A percentile compares a stretch with the other conserved stretches of the same genome.
These are phyloP conservation scores for Cosmopolites sordidus DNA, from an alignment of 2,888 invertebrate species.

Conservation along the genomic window DNA sequence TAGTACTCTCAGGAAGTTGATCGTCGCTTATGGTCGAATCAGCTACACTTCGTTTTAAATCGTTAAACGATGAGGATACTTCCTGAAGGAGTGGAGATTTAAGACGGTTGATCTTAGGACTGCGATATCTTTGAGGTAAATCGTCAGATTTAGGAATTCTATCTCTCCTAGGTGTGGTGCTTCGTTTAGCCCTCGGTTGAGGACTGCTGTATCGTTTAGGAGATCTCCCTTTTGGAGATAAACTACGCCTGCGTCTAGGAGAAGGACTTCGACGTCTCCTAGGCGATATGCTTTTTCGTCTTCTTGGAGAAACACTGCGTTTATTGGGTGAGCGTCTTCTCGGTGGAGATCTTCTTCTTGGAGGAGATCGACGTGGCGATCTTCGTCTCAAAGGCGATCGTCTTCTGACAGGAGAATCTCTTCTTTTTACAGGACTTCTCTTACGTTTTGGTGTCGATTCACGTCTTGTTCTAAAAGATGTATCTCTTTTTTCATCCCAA, in stretches of 20 bases:
- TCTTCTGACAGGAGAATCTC: conserved; percentile 1
- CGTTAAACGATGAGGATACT: conserved; percentile 43
- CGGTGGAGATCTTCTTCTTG: conserved; percentile 18
- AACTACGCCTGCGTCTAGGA: conserved; percentile 16
- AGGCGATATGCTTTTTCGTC: conserved; percentile 17
- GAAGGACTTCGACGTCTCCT: conserved; percentile 4
- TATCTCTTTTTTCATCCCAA: neutral
- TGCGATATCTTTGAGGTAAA: neutral
- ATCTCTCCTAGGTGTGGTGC: neutral
- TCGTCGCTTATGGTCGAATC: conserved; percentile 56
- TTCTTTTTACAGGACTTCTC: conserved; percentile 6
- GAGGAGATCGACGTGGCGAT: conserved; percentile 1
- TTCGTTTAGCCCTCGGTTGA: neutral
- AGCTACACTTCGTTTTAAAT: conserved; percentile 49
- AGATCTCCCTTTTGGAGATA: conserved; percentile 24
- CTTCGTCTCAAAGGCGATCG: conserved; percentile 3
- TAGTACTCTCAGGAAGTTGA: conserved; percentile 40
- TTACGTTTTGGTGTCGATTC: neutral
- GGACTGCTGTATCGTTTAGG: conserved; percentile 5
- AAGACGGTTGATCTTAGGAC: neutral
- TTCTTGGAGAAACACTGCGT: conserved; percentile 23
- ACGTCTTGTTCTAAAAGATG: neutral
- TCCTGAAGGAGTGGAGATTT: conserved; percentile 18
- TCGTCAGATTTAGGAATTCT: conserved; percentile 5
- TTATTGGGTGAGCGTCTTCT: conserved; percentile 20